Conservation (phyloP, 2,113 vertebrate species). For the Cephalophus harveyi region DNA sequence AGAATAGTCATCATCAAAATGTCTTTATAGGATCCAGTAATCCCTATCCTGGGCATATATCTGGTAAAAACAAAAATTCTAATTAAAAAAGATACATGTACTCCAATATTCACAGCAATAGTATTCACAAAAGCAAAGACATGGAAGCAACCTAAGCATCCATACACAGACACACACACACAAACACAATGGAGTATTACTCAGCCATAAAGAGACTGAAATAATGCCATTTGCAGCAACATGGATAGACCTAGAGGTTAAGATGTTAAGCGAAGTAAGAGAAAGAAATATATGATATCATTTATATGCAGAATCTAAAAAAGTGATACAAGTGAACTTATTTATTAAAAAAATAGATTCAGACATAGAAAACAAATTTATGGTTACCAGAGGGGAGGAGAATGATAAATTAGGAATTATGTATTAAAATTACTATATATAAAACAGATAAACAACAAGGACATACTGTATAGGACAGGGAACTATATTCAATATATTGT, state of each 20-base stretch:
- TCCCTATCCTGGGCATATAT: neutral
- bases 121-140: neutral
- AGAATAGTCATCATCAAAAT: neutral
- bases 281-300: neutral
- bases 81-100: neutral
- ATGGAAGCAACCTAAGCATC: neutral
- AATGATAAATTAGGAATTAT: neutral
- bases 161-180: neutral
- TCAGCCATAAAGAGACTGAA: neutral
- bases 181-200: neutral
- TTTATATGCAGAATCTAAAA: neutral
- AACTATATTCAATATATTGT: neutral
- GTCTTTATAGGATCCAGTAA: neutral
- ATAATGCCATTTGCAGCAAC: neutral
- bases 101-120: neutral
- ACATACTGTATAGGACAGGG: neutral
- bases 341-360: neutral
- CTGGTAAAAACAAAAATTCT: neutral
- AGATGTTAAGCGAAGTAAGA: neutral
- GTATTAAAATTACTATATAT: neutral
- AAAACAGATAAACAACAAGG: neutral
- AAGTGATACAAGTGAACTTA: neutral
- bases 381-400: neutral
- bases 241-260: neutral
- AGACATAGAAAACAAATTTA: neutral